Base-by-base conservation (phyloP, 1,140 invertebrate species). In the Platyscapa corneri region DNA sequence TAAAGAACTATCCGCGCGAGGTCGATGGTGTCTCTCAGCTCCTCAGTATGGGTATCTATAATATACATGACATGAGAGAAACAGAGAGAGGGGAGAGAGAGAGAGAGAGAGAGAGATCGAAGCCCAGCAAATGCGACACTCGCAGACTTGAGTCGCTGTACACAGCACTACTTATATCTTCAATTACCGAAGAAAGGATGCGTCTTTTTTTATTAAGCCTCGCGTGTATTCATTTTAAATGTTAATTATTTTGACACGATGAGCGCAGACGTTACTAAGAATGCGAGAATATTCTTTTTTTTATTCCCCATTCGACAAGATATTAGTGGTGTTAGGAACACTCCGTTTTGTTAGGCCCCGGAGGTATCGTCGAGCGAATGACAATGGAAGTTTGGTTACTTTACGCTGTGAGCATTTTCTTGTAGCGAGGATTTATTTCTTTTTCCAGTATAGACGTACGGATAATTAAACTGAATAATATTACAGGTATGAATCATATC, bases 101-200 rank as follows among this genome's bases (percentile, higher is more conserved):
- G 70, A 39, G 37, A 37, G 70, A 39, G 70, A 74, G 37, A 23
- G 70, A 49, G 67, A 34, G 12, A 70, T 7, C n/a, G 30, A 67
- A 16, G n/a, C 2, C 10, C n/a, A 30, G 30, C 8, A 8, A 67
- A 70, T 16, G 34, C 32, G 34, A 67, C 32, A 32, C 32, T 34
- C 32, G 30, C 34, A 18, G 16, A 60, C 56, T 60, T 60, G 7
- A 27, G 56, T 27, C 14, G 56, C 14, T 34, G n/a, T 53, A 77
- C n/a, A 64, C n/a, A 64, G 34, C 16, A 10, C 76, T 37, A 16
- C 75, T 27, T 64, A 67, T 60, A 64, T 67, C 42, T 77, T 84
- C 64, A 78, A 84, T 84, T 84, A 87, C 77, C 81, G 78, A 84
- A 49, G 81, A 46, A 79, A 53, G 82, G 30, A 34, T 85, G 60